Base-by-base conservation (phyloP, 2,113 vertebrate species). In the Bombycilla garrulus region DNA sequence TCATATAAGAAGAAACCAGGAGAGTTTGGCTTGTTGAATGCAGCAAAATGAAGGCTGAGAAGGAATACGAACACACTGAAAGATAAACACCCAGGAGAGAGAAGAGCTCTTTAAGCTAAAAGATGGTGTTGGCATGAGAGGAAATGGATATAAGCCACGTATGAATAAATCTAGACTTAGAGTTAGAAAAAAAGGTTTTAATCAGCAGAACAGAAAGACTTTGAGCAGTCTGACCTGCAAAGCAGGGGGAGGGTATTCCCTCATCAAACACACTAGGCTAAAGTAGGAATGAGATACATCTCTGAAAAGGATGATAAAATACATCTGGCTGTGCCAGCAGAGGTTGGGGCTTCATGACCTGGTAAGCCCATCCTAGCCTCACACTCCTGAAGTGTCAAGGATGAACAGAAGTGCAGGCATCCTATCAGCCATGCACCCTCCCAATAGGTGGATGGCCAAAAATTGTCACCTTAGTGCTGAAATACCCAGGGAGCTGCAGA, bases 81-180 rank as follows among this genome's bases (percentile, higher is more conserved):
- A 91, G 61, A 94, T 92, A 94, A 97, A 81, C 86, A 84, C 65
- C 48, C 0, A 0, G 48, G 81, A 92, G 92, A 70, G 64, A 84
- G 64, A 81, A 92, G 73, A 89, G 73, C 69, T 95, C 54, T 95
- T 94, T 87, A 91, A 93, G 61, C 93, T 91, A 86, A 92, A 93
- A 76, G 81, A 87, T 79, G 45, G n/a, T 93, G 77, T 74, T 95
- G 73, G 86, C 33, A 15, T 76, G 73, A 92, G 73, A 67, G 60
- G 60, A 58, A 74, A 86, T 74, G 80, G 80, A 51, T 94, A 71
- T 84, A 92, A 92, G 91, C 89, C 73, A 92, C 77, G 61, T 76
- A 57, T 84, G 86, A 91, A 88, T 93, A 96, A 84, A 90, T 80
- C 72, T 92, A 84, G 65, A 44, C n/a, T 57, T 64, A 51, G 58